Conservation (phyloP, 2,113 vertebrate species). For the Ammodytes marinus region DNA sequence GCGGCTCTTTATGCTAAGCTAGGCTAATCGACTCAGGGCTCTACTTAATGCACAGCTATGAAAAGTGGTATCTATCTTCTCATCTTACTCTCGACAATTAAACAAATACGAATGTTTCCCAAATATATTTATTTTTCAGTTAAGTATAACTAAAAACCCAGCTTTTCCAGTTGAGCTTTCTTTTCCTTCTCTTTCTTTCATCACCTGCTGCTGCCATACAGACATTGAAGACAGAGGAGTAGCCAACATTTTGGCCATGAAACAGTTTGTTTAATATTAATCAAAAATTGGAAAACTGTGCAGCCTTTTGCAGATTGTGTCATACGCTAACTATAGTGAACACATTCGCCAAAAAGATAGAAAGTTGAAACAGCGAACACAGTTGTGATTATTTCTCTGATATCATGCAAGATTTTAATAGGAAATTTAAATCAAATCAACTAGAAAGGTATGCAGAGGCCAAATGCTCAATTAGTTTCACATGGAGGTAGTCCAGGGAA, state of each 20-base stretch:
- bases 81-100: too few relatives aligned
- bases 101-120: not conserved
- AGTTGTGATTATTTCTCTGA: not conserved
- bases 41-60: too few relatives aligned
- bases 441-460: not conserved
- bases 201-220: not conserved
- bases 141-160: too few relatives aligned
- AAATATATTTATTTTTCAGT: too few relatives aligned
- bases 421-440: constrained; percentile 1
- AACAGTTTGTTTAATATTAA: not conserved
- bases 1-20: not conserved
- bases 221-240: not conserved
- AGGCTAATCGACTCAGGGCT: not conserved
- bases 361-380: not conserved
- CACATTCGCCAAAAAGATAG: not conserved
- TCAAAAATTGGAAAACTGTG: not conserved
- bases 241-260: not conserved
- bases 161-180: too few relatives aligned
- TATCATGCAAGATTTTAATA: not conserved
- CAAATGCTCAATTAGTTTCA: constrained; percentile 5
- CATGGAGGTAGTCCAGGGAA: not conserved
- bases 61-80: too few relatives aligned
- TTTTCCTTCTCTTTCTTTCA: not conserved
- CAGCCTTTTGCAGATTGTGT: not conserved
- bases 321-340: not conserved